Conservation (phyloP, 1,140 invertebrate species). For the Drosophila ogumai region DNA sequence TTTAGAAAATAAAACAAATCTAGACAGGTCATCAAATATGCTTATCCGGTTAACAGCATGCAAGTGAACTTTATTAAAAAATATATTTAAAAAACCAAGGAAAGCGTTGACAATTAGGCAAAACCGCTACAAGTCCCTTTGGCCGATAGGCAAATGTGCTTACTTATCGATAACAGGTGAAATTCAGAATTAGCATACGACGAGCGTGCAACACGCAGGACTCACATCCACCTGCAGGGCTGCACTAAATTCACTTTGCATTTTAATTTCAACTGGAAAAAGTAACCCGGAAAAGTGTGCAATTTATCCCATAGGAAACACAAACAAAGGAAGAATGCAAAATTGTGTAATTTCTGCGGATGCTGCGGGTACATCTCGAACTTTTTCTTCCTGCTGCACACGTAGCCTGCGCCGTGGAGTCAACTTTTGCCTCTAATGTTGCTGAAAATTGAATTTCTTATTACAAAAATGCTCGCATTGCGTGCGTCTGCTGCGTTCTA, state of each 20-base stretch:
- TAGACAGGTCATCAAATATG: slow-evolving; percentile 5
- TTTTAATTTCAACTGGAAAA: slow-evolving; percentile 49
- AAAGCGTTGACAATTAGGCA: slow-evolving; percentile 48
- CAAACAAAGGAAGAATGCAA: slow-evolving; percentile 40
- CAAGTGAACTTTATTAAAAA: slow-evolving; percentile 17
- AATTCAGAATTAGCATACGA: slow-evolving; percentile 52
- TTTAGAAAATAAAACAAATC: not conserved
- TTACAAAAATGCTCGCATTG: slow-evolving; percentile 58
- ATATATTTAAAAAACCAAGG: not conserved
- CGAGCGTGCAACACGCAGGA: slow-evolving; percentile 37
- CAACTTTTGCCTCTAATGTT: slow-evolving; percentile 78
- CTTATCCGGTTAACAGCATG: not conserved
- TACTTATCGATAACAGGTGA: slow-evolving; percentile 53
- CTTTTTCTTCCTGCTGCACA: slow-evolving; percentile 47
- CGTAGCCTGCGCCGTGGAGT: slow-evolving; percentile 52
- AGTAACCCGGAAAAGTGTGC: slow-evolving; percentile 37
- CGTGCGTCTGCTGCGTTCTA: slow-evolving; percentile 27
- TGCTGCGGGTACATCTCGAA: slow-evolving; percentile 22
- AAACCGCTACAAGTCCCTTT: slow-evolving; percentile 20
- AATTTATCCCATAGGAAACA: slow-evolving; percentile 50
- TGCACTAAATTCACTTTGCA: slow-evolving; percentile 55
- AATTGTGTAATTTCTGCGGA: slow-evolving; percentile 62
- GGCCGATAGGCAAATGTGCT: slow-evolving; percentile 40
- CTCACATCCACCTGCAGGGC: slow-evolving; percentile 3
- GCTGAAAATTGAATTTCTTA: slow-evolving; percentile 83